Conservation (phyloP, 2,113 vertebrate genomes). For the Pseudolaguvia tuberculata region DNA sequence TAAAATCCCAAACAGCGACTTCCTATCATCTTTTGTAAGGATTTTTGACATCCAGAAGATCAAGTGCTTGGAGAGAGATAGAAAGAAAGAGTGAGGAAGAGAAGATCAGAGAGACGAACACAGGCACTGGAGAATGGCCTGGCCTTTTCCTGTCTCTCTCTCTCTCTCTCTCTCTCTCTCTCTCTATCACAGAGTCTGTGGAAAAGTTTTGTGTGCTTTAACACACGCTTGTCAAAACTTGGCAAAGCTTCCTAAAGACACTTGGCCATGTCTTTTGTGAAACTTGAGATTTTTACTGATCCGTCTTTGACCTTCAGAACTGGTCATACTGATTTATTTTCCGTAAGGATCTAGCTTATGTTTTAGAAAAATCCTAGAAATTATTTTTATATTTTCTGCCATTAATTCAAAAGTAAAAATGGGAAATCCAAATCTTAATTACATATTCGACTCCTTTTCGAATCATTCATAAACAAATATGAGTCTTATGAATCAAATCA, state of each 20-base stretch:
- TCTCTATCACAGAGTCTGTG: conserved; percentile 33
- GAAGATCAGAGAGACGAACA: conserved; percentile 74
- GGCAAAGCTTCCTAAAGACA: conserved; percentile 21
- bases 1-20: conserved; percentile 65
- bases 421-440: too few species aligned
- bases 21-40: conserved; percentile 70
- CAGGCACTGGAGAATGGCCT: conserved; percentile 68
- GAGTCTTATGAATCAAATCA: too few species aligned
- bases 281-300: conserved; percentile 15
- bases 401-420: background rate
- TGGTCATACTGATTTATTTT: background rate
- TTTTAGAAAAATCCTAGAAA: too few species aligned
- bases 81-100: conserved; percentile 56
- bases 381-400: background rate
- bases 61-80: conserved; percentile 68
- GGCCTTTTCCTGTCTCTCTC: conserved; percentile 61
- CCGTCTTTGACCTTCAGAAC: conserved; percentile 27
- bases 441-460: too few species aligned
- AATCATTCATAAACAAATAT: too few species aligned
- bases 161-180: conserved; percentile 44
- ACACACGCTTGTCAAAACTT: conserved; percentile 31
- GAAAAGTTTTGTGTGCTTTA: conserved; percentile 30
- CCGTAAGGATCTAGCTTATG: too few species aligned
- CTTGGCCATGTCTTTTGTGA: background rate
- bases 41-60: conserved; percentile 73